Evolutionary conservation across 1,140 invertebrate genomes (phyloP).

Genomic region (Anagrus nilaparvatae): DNA sequence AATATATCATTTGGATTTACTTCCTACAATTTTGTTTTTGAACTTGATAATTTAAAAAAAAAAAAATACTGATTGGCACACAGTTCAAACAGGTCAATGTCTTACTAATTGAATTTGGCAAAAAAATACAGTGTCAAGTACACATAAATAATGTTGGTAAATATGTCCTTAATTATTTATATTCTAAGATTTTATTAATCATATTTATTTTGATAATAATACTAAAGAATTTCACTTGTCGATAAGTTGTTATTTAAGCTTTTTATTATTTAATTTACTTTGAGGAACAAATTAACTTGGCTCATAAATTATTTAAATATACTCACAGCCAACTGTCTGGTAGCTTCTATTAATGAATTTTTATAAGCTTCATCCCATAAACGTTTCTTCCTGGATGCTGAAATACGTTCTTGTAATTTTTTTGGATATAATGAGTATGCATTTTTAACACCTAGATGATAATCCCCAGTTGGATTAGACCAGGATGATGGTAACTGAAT

Average conservation of each 20-base stretch:
- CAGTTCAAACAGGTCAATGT: conserved; percentile 26
- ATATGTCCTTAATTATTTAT: conserved; percentile 34
- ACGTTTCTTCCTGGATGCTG: conserved; percentile 72
- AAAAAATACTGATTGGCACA: conserved; percentile 18
- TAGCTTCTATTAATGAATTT: conserved; percentile 62
- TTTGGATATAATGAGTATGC: conserved; percentile 80
- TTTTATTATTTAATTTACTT: conserved; percentile 2
- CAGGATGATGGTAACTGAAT: conserved; percentile 69
- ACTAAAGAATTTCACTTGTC: not conserved
- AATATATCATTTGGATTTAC: too few relatives aligned
- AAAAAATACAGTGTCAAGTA: conserved; percentile 37
- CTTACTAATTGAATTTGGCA: conserved; percentile 35
- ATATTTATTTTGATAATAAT: too few relatives aligned
- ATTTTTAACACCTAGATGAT: conserved; percentile 77
- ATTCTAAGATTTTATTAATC: conserved; percentile 10
- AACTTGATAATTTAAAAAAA: too few relatives aligned
- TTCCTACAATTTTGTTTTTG: too few relatives aligned
- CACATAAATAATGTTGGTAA: conserved; percentile 32
- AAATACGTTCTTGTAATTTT: conserved; percentile 72
- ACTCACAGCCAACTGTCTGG: conserved; percentile 54
- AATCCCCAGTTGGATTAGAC: conserved; percentile 74
- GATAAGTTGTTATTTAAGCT: conserved; percentile 7
- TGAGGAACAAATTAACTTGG: conserved; percentile 11
- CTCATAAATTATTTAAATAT: conserved; percentile 4
- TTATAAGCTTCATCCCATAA: conserved; percentile 80